Base-by-base conservation (phyloP, 2,113 vertebrate species). In the Cisticola juncidis region DNA sequence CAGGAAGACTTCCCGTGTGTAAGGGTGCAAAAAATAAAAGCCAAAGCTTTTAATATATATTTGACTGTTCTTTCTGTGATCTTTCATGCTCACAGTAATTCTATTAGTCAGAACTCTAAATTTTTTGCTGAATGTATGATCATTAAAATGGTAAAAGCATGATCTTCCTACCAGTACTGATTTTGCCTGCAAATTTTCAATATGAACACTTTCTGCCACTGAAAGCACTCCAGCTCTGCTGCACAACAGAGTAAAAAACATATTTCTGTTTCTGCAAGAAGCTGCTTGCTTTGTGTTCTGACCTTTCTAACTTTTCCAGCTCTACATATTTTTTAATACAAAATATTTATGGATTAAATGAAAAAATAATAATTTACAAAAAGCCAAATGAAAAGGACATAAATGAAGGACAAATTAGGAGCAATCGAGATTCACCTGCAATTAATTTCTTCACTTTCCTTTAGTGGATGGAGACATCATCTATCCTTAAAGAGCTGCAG, bases 131-230 rank as follows among this genome's bases (percentile, higher is more conserved):
- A 66, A 25, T 36, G 5, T 36, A 54, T 45, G 28, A 81, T 74
- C 70, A 69, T 48, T 84, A 72, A 74, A 91, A 72, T n/a, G 12
- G 73, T 76, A 71, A 51, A 92, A 81, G 8, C 2, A 0, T 60
- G 11, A 57, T 80, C 53, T 92, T 92, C 21, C 36, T 94, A 33
- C 12, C 1, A 8, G 48, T 73, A 78, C 62, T 60, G 70, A 73
- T 82, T 92, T 86, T 92, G 60, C 26, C 21, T 85, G n/a, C 60
- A 66, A 35, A 42, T 92, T 93, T 94, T 86, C 85, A 88, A 8
- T 61, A 74, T 11, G 45, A 81, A 68, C 24, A 29, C 81, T 69
- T 48, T 92, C 42, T 81, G 17, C 14, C 36, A 19, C 70, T 64
- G 44, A 94, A 64, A 94, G 23, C 42, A 74, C 54, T 70, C 38